A percentile compares a stretch with the other conserved stretches of the same genome.
Conservation (phyloP, 2,113 vertebrate species). For the Marmota flaviventris region DNA sequence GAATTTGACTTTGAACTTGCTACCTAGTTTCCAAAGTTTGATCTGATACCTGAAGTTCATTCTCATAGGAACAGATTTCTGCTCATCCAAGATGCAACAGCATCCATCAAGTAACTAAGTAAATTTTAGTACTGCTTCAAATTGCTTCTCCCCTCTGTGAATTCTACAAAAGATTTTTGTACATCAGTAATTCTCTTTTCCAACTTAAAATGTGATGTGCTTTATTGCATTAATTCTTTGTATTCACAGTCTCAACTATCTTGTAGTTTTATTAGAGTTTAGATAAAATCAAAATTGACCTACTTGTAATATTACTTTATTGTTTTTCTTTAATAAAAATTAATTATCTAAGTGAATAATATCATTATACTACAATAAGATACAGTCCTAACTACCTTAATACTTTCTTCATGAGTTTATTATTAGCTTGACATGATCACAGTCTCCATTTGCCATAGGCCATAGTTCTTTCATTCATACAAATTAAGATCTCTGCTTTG, state of each 20-base stretch:
- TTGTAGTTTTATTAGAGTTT: background rate
- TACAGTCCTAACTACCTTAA: background rate
- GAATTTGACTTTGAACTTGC: background rate
- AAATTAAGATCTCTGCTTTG: background rate
- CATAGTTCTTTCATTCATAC: background rate
- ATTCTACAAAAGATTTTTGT: background rate
- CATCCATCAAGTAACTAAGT: background rate
- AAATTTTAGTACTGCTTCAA: background rate
- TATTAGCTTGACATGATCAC: background rate
- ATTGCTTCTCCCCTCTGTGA: background rate
- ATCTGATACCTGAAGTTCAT: background rate
- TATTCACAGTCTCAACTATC: background rate
- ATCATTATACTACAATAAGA: background rate
- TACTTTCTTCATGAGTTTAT: background rate
- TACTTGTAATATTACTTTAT: background rate
- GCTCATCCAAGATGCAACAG: background rate
- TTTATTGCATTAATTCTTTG: background rate
- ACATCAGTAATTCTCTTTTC: background rate
- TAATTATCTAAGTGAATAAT: background rate
- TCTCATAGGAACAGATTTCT: background rate
- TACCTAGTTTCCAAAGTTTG: background rate
- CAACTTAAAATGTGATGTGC: background rate
- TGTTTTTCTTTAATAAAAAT: background rate
- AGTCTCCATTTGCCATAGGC: background rate
- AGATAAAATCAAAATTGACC: background rate